These are phyloP conservation scores for Zophobas morio DNA, from an alignment of 1,140 invertebrate genomes.

Conservation along the genomic window DNA sequence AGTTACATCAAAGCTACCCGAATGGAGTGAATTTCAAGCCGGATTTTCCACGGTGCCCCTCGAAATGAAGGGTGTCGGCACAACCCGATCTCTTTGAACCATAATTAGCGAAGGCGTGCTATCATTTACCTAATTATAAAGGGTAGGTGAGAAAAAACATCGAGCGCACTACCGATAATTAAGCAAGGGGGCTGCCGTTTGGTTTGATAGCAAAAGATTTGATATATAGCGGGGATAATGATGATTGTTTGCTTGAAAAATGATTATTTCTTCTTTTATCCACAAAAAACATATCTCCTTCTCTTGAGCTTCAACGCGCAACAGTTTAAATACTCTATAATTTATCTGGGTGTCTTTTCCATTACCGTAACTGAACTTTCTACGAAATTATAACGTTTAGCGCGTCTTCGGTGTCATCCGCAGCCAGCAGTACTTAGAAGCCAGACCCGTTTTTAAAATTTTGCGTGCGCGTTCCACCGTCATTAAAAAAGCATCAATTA, in stretches of 20 bases:
- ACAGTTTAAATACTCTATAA: not conserved
- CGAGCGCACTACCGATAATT: constrained; percentile 32
- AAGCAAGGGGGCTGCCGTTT: not conserved
- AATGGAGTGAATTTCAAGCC: constrained; percentile 36
- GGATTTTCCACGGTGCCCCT: constrained; percentile 39
- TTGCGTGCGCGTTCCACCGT: constrained; percentile 31
- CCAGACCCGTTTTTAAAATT: too few relatives aligned
- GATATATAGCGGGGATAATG: constrained; percentile 3
- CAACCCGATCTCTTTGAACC: constrained; percentile 50
- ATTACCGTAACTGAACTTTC: constrained; percentile 36
- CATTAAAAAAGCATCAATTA: constrained; percentile 34
- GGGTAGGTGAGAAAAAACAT: constrained; percentile 55
- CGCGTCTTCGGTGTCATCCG: not conserved
- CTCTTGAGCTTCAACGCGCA: not conserved
- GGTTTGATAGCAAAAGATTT: constrained; percentile 16
- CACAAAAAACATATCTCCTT: not conserved
- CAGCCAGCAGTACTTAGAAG: too few relatives aligned
- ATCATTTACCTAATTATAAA: constrained; percentile 61
- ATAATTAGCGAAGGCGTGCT: constrained; percentile 61
- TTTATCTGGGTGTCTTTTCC: constrained; percentile 18
- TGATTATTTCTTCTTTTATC: not conserved
- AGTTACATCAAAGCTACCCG: constrained; percentile 31
- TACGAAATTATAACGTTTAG: constrained; percentile 30
- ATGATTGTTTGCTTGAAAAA: constrained; percentile 30
- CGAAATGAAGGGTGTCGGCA: constrained; percentile 43